Evolutionary conservation across 1,140 invertebrate species (phyloP).

Genomic region (Babylonia areolata): DNA sequence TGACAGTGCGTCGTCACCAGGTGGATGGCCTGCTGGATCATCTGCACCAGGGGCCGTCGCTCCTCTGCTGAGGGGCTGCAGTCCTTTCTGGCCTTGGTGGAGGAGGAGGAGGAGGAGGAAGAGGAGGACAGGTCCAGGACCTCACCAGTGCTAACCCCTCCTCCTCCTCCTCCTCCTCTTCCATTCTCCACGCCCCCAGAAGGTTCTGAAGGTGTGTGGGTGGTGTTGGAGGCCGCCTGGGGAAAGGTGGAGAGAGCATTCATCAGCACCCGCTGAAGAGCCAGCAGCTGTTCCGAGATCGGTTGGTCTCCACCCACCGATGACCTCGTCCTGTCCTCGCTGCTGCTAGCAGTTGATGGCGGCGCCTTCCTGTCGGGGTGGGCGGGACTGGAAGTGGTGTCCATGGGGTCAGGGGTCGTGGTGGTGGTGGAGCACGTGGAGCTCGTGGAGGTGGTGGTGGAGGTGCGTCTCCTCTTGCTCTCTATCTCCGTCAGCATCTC

Average conservation of each 20-base stretch:
- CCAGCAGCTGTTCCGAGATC: not conserved
- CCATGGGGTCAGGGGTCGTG: not conserved
- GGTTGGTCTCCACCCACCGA: not conserved
- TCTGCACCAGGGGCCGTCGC: conserved; percentile 11
- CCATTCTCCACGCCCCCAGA: no score
- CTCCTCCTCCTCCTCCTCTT: no score
- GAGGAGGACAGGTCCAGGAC: not conserved
- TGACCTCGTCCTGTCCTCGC: not conserved
- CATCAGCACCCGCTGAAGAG: not conserved
- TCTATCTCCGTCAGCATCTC: conserved; percentile 44
- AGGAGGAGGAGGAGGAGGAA: no score
- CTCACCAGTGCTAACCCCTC: no score
- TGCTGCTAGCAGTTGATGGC: not conserved
- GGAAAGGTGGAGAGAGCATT: not conserved
- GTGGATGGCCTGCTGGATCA: conserved; percentile 20
- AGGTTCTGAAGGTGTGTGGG: no score
- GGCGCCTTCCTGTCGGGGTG: not conserved
- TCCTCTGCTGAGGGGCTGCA: not conserved
- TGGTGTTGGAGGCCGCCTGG: no score
- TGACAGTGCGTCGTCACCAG: no score
- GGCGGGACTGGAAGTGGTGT: not conserved
- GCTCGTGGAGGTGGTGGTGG: not conserved
- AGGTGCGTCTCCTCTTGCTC: conserved; percentile 33
- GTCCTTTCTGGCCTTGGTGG: not conserved
- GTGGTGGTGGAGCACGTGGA: not conserved